Percentiles rank a stretch among this genome's conserved stretches.
Evolutionary conservation across 2,888 invertebrate species (phyloP).

Genomic region (Melipona beecheii): DNA sequence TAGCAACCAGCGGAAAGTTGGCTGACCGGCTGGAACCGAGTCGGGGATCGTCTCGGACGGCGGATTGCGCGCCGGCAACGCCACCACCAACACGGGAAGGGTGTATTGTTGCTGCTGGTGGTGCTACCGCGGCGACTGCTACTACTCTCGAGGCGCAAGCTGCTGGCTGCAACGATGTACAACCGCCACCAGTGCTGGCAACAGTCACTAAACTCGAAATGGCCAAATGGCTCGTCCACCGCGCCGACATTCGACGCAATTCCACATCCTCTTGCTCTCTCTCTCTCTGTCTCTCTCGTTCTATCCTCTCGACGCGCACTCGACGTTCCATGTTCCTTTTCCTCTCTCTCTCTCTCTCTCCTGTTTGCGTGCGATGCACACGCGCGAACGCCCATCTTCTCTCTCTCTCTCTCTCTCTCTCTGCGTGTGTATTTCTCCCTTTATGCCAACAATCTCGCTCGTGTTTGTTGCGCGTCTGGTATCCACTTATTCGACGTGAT

Average conservation of each 20-base stretch:
- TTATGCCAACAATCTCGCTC: not conserved
- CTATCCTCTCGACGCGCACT: constrained; percentile 2
- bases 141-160: constrained; percentile 2
- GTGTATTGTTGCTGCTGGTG: constrained; percentile 21
- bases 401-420: not conserved
- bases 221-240: constrained; percentile 73
- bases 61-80: constrained; percentile 51
- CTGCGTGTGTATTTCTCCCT: not conserved
- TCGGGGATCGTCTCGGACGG: constrained; percentile 62
- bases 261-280: constrained; percentile 53
- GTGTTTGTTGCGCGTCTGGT: constrained; percentile 21
- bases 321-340: not conserved
- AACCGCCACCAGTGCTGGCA: constrained; percentile 58
- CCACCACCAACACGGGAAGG: constrained; percentile 35
- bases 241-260: constrained; percentile 69
- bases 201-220: constrained; percentile 77
- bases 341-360: not conserved
- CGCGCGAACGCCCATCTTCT: not conserved
- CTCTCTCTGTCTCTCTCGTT: not conserved
- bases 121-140: constrained; percentile 14
- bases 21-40: constrained; percentile 69
- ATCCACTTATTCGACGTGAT: constrained; percentile 60
- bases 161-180: constrained; percentile 35
- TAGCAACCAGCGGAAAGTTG: constrained; percentile 75
- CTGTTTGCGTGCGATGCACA: not conserved